A percentile compares a stretch with the other conserved stretches of the same genome.
Conservation (phyloP, 2,113 vertebrate species). For the Oxyruncus cristatus region DNA sequence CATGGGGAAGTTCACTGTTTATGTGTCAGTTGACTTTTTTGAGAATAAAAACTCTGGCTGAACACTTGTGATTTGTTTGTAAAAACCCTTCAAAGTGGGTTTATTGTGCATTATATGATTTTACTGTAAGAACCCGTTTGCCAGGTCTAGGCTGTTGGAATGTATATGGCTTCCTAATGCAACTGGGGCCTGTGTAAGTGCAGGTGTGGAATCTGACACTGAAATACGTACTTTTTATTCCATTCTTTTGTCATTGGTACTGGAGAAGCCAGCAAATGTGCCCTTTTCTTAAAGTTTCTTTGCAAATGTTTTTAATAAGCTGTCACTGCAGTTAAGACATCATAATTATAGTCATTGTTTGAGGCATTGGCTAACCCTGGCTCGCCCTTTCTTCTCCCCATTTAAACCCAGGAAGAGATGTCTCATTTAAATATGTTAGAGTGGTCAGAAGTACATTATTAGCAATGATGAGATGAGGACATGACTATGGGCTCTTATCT, state of each 20-base stretch:
- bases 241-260: not conserved
- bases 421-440: constrained; percentile 28
- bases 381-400: constrained; percentile 13
- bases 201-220: not conserved
- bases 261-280: not conserved
- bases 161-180: not conserved
- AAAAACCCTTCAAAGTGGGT: not conserved
- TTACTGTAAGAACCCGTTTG: not conserved
- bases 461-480: constrained; percentile 34
- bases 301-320: constrained; percentile 33
- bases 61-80: not conserved
- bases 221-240: not conserved
- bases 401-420: constrained; percentile 33
- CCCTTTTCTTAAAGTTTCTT: constrained; percentile 29
- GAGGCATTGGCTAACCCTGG: constrained; percentile 11
- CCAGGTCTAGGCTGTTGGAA: not conserved
- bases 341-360: constrained; percentile 19
- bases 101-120: not conserved
- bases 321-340: constrained; percentile 20
- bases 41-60: not conserved
- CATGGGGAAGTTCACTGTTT: not conserved
- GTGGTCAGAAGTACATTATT: constrained; percentile 31
- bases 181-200: not conserved
- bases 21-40: not conserved
- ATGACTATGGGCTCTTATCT: not conserved